Evolutionary conservation across 1,140 invertebrate species (phyloP), one percentile per base, ranked within the genome.

Genomic region (Delia radicum): DNA sequence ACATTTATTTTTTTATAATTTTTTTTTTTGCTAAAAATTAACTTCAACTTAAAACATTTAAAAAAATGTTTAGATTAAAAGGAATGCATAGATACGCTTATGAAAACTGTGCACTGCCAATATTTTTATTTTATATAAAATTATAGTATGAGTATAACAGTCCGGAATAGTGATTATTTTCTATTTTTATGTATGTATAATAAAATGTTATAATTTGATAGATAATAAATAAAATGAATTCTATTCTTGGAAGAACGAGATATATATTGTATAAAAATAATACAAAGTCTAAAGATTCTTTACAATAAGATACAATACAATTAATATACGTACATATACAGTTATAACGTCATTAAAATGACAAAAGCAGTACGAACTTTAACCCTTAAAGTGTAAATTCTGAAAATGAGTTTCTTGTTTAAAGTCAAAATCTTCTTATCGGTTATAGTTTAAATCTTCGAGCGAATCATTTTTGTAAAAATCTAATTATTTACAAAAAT

Each of bases 241-340:
- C 29, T 69, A 69, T 69, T 69, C n/a, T 33, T 33, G 29, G 65
- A 37, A 69, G 65, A 69, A 33, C 29, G 37, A 21, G 65, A 21
- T 55, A 21, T 55, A 21, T 24, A 13, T 21, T 33, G 21, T 69
- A 69, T 28, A 33, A 21, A 31, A 69, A 69, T 69, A 33, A 69
- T 69, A 69, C 65, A 69, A 37, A 37, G 15, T 27, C 5, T 12
- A 26, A 37, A 33, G 65, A 18, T 69, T 10, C n/a, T 69, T 21
- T 69, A 37, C n/a, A 69, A 69, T 69, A 69, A 69, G 62, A 65
- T 69, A 69, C 65, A 69, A 33, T 31, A 69, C 31, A n/a, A n/a
- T 33, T 33, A 69, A 69, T 37, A 18, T 18, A 69, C 31, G 37
- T 33, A 69, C 10, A 67, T 18, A n/a, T 33, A 67, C 28, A 37